Conservation (phyloP, 2,113 vertebrate genomes). For the Dasyurus viverrinus region DNA sequence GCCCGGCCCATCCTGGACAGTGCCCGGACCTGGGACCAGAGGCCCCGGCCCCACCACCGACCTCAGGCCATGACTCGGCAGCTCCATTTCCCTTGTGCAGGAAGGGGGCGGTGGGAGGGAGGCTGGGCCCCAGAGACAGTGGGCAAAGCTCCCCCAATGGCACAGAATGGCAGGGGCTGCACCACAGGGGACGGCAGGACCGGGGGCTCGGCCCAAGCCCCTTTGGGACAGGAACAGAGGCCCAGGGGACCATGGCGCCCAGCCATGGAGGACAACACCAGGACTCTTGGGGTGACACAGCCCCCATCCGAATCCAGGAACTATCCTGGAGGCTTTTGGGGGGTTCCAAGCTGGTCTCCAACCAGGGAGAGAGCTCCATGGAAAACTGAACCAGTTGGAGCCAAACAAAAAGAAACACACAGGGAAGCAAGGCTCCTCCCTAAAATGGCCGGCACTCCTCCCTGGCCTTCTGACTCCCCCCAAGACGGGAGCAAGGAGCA, state of each 20-base stretch:
- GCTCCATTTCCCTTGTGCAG: neutral
- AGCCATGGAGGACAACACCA: neutral
- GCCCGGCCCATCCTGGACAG: neutral
- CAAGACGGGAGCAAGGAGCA: neutral
- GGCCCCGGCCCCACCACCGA: neutral
- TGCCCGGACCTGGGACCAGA: neutral
- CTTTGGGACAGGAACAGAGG: neutral
- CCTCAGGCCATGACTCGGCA: neutral
- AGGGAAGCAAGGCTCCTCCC: neutral
- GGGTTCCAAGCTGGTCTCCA: slow-evolving; percentile 11
- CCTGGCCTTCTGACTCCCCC: neutral
- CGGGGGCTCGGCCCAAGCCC: no score
- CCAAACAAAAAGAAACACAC: slow-evolving; percentile 31
- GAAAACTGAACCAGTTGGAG: slow-evolving; percentile 61
- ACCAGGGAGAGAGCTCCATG: slow-evolving; percentile 6
- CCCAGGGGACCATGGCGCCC: neutral
- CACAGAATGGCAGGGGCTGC: slow-evolving; percentile 34
- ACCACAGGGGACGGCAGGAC: neutral
- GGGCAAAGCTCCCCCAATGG: neutral
- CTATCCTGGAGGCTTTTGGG: slow-evolving; percentile 1
- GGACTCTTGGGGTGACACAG: neutral
- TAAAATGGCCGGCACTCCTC: slow-evolving; percentile 10
- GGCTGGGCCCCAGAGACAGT: no score
- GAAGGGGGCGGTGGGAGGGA: neutral
- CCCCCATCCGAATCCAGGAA: neutral